Evolutionary conservation across 1,140 invertebrate species (phyloP), one percentile per base, ranked within the genome.

Genomic region (Penaeus vannamei): DNA sequence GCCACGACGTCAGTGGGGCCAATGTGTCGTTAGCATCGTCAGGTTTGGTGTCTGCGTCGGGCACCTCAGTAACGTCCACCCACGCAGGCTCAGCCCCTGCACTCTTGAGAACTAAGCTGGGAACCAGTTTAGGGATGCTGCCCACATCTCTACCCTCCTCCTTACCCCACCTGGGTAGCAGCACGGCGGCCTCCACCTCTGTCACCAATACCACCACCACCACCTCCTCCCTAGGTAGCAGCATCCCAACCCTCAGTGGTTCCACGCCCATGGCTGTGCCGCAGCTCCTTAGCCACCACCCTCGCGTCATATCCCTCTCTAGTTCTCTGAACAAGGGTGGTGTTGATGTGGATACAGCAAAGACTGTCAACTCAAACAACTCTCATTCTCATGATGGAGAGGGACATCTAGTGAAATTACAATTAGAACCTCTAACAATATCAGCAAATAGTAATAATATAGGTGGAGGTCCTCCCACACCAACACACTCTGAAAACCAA

Each of bases 401-500:
- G 64, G 85, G 85, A 85, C 69, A 84, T 66, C 26, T 87, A 82
- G 90, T 83, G 76, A 90, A 90, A 84, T 86, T 85, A 81, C 89
- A 90, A 76, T 85, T 90, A 87, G 90, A 90, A 87, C 90, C 90
- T 42, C 72, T 90, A 82, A 87, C 90, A 87, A 90, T 90, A 87
- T 84, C 90, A 59, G 90, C 90, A 90, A 86, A 92, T 93, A 84
- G 81, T 83, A 90, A 87, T 85, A 90, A 88, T 85, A 90, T 90
- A 80, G 93, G 93, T 86, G 94, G 95, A 90, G 95, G 95, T 90
- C 95, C 95, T 91, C 95, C 95, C 26, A 96, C 95, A 79, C 95
- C 95, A 12, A 96, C 95, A 79, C 95, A 95, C 93, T 96, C 95
- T 64, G 95, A 96, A 93, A 95, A 94, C 89, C 95, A 95, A 91